Base-by-base conservation (phyloP, 2,888 invertebrate species). In the Congeria kusceri region DNA sequence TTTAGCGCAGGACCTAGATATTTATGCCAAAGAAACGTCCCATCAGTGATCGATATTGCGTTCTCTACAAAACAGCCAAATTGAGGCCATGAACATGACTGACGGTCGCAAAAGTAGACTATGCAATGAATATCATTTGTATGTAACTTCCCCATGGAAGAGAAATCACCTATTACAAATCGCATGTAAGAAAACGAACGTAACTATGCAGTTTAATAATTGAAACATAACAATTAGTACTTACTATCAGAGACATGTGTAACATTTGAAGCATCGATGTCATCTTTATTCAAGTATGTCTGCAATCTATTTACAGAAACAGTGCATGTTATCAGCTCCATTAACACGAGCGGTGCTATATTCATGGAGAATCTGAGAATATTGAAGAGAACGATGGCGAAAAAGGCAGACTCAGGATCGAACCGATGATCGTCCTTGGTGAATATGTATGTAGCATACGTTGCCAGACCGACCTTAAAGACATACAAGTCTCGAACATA, bases 261-360 rank as follows among this genome's bases (percentile, higher is more conserved):
- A 13, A 88, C 87, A 77, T 78, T 83, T 1, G 77, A 73, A 11
- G 56, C 23, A 57, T 87, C 85, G 15, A 87, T 46, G 25, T 88
- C 88, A 27, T 81, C 83, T 70, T 80, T 74, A 53, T 80, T 84
- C 18, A 88, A 77, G 58, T 85, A 88, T 32, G 77, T 81, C 23
- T 74, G 67, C 27, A 88, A 69, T 18, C 88, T 70, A 39, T 74
- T 80, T 3, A 86, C 25, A 2, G 88, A 88, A 29, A 88, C 88
- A 15, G 56, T 57, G 39, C 74, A 63, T 59, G 77, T 84, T 25
- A 87, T 65, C 3, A 78, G 64, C 67, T 84, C 84, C 58, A 92
- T 84, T 94, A 98, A 96, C 95, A 98, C 96, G 96, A 98, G 98
- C 92, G 98, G 98, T 94, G 98, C 96, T 96, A 98, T 96, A 93